A percentile compares a stretch with the other conserved stretches of the same genome.
Conservation (phyloP, 2,113 vertebrate genomes). For the Ardeotis arabs region DNA sequence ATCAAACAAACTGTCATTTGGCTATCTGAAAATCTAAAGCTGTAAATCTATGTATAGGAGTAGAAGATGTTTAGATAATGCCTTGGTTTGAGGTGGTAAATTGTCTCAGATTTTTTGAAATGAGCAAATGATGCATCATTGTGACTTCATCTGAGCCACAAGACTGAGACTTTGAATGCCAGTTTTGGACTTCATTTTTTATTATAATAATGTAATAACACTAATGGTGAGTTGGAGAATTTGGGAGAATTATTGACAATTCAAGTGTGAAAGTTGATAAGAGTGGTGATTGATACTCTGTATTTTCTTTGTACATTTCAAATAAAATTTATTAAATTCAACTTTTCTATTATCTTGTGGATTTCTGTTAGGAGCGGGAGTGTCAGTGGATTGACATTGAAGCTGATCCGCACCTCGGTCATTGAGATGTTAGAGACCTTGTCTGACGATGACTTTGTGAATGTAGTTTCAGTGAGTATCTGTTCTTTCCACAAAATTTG, state of each 20-base stretch:
- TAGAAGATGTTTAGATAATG: neutral
- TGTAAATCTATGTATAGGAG: neutral
- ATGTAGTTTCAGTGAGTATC: conserved; percentile 96
- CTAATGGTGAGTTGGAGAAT: neutral
- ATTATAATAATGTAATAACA: neutral
- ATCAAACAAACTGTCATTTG: conserved; percentile 22
- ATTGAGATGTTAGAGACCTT: conserved; percentile 97
- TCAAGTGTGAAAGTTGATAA: neutral
- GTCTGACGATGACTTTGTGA: conserved; percentile 98
- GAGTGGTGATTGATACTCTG: neutral
- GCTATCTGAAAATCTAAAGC: neutral
- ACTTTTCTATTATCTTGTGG: neutral
- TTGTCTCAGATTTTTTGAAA: neutral
- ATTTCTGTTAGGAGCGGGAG: conserved; percentile 87
- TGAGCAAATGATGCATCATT: neutral
- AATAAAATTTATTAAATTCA: neutral
- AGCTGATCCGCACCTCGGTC: conserved; percentile 94
- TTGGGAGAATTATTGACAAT: neutral
- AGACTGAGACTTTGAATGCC: neutral
- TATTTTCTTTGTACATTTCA: neutral
- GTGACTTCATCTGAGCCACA: neutral
- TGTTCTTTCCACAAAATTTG: neutral
- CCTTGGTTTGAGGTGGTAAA: neutral
- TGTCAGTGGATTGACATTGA: conserved; percentile 94
- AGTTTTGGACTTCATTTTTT: neutral